Base-by-base conservation (phyloP, 2,113 vertebrate genomes). In the Gracilinanus agilis region DNA sequence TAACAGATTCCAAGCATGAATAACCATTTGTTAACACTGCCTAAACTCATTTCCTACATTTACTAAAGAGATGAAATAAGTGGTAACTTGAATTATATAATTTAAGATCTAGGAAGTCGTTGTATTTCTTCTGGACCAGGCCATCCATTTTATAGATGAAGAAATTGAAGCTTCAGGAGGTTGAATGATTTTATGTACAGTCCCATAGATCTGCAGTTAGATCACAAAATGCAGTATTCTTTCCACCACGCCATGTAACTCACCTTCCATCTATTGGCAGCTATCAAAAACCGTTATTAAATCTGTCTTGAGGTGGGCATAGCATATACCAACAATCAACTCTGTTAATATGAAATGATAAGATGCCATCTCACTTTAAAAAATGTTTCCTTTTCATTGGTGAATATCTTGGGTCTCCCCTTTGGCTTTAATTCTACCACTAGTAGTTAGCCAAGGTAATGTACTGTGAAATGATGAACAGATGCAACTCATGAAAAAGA, bases 401-500 rank as follows among this genome's bases (percentile, higher is more conserved):
- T 92, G 91, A 96, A 24, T 10, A 1, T 58, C 27, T 96, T 91
- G 49, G 5, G 49, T 91, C 56, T 83, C 34, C 19, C 67, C 49
- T 88, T n/a, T 92, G 88, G 24, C 19, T 94, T 97, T 95, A 89
- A 13, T 95, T 95, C 61, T 95, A 3, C 44, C 0, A 0, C 90
- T 95, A 96, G 16, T 75, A 61, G 58, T 94, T 90, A 61, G 55
- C 91, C 93, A 97, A 96, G 24, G 44, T 91, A 89, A 90, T 83
- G 29, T 94, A 53, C 67, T 96, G 3, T 95, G 88, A 97, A 96
- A 94, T 95, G 67, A 95, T 88, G 91, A 95, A 89, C 93, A 96
- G 44, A 8, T 92, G 10, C 90, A 96, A 94, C 21, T 55, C 24
- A 55, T 75, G 55, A 94, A 53, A 61, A 96, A 96, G n/a, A 96